Evolutionary conservation across 2,797 vertebrate species (phyloP).

Genomic region (Benthosema pterotum): DNA sequence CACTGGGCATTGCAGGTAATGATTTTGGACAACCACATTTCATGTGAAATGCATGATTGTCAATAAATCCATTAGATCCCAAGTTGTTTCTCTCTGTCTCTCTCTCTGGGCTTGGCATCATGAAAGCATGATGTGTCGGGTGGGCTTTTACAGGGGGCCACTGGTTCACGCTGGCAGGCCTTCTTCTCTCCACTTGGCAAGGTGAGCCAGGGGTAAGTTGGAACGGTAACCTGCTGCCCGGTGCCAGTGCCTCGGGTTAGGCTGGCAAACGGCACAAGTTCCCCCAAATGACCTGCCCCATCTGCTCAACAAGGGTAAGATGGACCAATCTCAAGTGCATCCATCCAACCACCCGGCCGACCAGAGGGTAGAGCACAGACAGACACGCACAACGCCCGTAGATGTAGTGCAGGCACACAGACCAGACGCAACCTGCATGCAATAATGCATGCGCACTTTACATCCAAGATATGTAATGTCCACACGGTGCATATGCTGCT

Average conservation of each 20-base stretch:
- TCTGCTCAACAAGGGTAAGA: constrained; percentile 60
- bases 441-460: constrained; percentile 34
- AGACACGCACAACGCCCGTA: not conserved
- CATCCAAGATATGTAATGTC: constrained; percentile 56
- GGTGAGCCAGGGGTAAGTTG: constrained; percentile 53
- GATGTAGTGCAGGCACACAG: not conserved
- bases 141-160: constrained; percentile 31
- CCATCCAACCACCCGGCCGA: constrained; percentile 27
- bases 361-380: constrained; percentile 14
- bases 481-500: constrained; percentile 14
- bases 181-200: constrained; percentile 48
- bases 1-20: too few species aligned
- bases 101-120: constrained; percentile 57
- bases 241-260: constrained; percentile 68
- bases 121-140: constrained; percentile 42
- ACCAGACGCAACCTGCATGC: constrained; percentile 22
- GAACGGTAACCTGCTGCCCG: constrained; percentile 60
- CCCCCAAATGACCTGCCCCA: constrained; percentile 61
- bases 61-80: constrained; percentile 34
- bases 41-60: too few species aligned
- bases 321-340: constrained; percentile 45
- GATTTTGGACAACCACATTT: too few species aligned
- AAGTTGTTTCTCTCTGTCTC: constrained; percentile 35
- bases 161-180: constrained; percentile 55
- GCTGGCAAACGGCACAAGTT: constrained; percentile 52